These are phyloP conservation scores for Caerostris extrusa DNA, from an alignment of 1,140 invertebrate species.

Conservation along the genomic window DNA sequence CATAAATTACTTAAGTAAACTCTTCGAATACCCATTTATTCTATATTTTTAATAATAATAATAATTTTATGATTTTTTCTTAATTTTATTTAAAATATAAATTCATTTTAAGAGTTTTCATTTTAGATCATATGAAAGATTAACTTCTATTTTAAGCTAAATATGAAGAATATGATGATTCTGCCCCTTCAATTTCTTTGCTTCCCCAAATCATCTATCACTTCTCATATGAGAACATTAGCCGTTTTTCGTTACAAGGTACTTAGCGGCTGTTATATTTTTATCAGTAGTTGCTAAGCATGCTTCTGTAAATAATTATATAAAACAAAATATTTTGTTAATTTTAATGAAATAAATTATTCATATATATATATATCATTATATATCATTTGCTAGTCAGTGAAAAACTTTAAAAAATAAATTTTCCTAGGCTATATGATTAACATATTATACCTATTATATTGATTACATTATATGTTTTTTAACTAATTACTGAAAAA, in stretches of 20 bases:
- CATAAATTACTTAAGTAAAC: too few species aligned
- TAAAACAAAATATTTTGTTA: not conserved
- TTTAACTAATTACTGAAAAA: too few species aligned
- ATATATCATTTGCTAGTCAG: not conserved
- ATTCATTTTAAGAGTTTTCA: constrained; percentile 6
- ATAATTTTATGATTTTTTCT: not conserved
- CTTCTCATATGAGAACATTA: constrained; percentile 9
- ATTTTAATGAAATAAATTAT: not conserved
- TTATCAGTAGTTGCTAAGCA: too few species aligned
- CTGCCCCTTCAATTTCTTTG: constrained; percentile 18
- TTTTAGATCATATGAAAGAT: constrained; percentile 4
- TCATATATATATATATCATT: not conserved
- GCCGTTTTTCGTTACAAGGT: not conserved
- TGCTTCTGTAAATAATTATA: not conserved
- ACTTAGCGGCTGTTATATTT: not conserved
- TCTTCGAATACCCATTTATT: not conserved
- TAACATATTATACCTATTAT: not conserved
- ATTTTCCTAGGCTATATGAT: too few species aligned
- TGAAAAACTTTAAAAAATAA: not conserved
- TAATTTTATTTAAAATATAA: not conserved
- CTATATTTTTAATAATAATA: not conserved
- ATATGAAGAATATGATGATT: constrained; percentile 57
- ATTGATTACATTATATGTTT: too few species aligned
- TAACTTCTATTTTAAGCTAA: constrained; percentile 27
- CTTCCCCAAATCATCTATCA: constrained; percentile 30